Base-by-base conservation (phyloP, 2,888 invertebrate genomes). In the Psylliodes chrysocephalus region DNA sequence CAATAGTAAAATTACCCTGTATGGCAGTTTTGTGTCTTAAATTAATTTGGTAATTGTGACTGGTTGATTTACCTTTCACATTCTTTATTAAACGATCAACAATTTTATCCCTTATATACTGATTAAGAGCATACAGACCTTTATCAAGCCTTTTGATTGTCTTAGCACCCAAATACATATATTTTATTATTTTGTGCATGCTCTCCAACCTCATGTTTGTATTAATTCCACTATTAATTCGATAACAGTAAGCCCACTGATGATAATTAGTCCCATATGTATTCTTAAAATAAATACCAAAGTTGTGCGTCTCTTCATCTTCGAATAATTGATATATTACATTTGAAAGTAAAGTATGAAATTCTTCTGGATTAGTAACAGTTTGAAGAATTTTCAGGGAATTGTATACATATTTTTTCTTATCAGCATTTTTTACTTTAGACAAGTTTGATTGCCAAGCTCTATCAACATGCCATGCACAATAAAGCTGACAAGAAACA, bases 121-220 rank as follows among this genome's bases (percentile, higher is more conserved):
- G 67, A 63, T 74, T 60, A 1, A 76, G 12, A 5, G 62, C 69
- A 52, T 49, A 12, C 6, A 74, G 60, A 1, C 69, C 65, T 63
- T 68, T 71, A 56, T 75, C 73, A 2, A 72, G 46, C 12, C 69
- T 38, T 60, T 75, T 73, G 4, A 68, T 61, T 12, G 57, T 67
- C 61, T 75, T 71, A 2, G 69, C 70, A 17, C 67, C 52, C 7
- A 74, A 63, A 62, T 74, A 74, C 40, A 72, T 59, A 57, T 74
- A 67, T 56, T 71, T 71, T 3, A 70, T n/a, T n/a, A n/a, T n/a
- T n/a, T n/a, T n/a, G n/a, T n/a, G n/a, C n/a, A n/a, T n/a, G n/a
- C n/a, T n/a, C n/a, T n/a, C n/a, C n/a, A n/a, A n/a, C n/a, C n/a
- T n/a, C n/a, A n/a, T n/a, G n/a, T n/a, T n/a, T n/a, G n/a, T n/a